Conservation (phyloP, 2,797 vertebrate species). For the Loris lydekkerianus region DNA sequence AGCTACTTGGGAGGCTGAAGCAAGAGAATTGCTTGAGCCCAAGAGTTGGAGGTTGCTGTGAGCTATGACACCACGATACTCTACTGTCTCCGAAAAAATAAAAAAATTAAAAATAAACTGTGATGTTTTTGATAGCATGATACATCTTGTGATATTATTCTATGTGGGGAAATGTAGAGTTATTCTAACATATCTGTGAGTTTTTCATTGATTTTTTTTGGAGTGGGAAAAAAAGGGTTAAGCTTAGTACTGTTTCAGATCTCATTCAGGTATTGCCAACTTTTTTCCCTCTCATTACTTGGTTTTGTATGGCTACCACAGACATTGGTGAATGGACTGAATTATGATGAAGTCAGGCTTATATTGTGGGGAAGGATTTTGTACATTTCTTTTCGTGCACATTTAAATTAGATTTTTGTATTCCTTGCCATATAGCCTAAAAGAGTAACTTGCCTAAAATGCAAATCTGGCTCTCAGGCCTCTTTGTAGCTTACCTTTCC, state of each 20-base stretch:
- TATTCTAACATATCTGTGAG: not conserved
- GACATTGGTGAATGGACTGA: not conserved
- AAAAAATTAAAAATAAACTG: not conserved
- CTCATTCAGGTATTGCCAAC: not conserved
- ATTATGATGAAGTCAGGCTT: not conserved
- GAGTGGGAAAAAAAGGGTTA: not conserved
- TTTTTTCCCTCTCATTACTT: not conserved
- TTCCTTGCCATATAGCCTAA: slow-evolving; percentile 4
- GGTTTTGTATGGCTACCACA: not conserved
- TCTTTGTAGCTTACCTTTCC: slow-evolving; percentile 11
- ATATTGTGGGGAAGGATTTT: slow-evolving; percentile 10
- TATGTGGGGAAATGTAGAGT: not conserved
- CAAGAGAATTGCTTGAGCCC: too few relatives aligned
- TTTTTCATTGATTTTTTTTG: slow-evolving; percentile 4
- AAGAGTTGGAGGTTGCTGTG: too few relatives aligned
- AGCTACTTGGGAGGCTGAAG: too few relatives aligned
- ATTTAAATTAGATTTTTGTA: slow-evolving; percentile 31
- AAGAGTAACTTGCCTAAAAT: not conserved
- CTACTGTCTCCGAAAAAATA: too few relatives aligned
- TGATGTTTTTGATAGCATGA: not conserved
- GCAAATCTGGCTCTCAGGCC: not conserved
- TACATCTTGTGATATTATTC: not conserved
- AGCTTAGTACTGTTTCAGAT: not conserved
- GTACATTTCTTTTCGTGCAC: not conserved
- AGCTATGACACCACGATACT: too few relatives aligned